Evolutionary conservation across 1,140 invertebrate species (phyloP), one percentile per base, ranked within the genome.

Genomic region (Caenorhabditis inopinata): DNA sequence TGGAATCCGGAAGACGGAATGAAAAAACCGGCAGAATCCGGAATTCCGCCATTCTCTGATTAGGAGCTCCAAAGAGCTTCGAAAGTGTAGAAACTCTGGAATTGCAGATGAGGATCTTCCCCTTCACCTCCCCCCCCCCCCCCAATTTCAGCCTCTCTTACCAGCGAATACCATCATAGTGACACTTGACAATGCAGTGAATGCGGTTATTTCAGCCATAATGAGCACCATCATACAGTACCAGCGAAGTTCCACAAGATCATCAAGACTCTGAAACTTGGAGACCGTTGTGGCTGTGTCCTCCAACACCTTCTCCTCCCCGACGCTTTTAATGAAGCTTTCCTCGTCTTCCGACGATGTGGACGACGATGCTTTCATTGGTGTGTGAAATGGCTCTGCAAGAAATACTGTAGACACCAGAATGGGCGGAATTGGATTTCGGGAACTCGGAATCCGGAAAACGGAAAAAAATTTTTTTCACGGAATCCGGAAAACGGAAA

Each of bases 141-240:
- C 29, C 23, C 1, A 47, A 14, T 3, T 76, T 1, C 21, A 48
- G 58, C n/a, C 18, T 58, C 3, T 25, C 32, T 80, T 35, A 82
- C 80, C 80, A 45, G 80, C 80, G 38, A 82, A 82, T n/a, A 82
- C 76, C 80, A 82, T 82, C 38, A 53, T 73, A 2, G 58, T 48
- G 25, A 82, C 80, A 53, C 38, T 74, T 14, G 75, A 53, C 11
- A 82, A 46, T 29, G 75, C 53, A 42, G 75, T 80, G n/a, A 82
- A 53, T 6, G 76, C 53, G n/a, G 68, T 79, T 1, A 73, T 14
- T 74, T 82, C 80, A 21, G 76, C 76, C 27, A 74, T 42, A 12
- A 82, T 18, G 0, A 77, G 53, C 2, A 82, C 62, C 9, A 82
- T 38, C 11, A 51, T n/a, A 79, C 53, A 74, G 32, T 82, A 78